A percentile compares a stretch with the other conserved stretches of the same genome.
Evolutionary conservation across 2,797 vertebrate species (phyloP).

Genomic region (Oreochromis grahami): DNA sequence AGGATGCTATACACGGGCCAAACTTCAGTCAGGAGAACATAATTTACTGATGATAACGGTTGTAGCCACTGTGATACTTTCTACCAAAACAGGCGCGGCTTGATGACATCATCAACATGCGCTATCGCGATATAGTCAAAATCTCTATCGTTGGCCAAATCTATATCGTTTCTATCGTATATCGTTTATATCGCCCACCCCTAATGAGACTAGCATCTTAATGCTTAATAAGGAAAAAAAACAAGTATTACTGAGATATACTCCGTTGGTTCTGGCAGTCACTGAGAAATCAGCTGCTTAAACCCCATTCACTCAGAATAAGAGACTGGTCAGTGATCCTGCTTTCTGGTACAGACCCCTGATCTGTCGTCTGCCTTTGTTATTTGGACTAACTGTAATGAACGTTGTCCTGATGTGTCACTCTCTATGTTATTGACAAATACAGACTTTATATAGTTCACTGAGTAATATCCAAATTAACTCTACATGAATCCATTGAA

Average conservation of each 20-base stretch:
- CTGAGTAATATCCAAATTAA: neutral
- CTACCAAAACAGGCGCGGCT: too few relatives aligned
- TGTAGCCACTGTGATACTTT: too few relatives aligned
- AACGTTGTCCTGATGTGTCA: neutral
- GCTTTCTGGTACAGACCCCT: neutral
- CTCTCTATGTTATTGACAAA: neutral
- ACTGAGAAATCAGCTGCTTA: neutral
- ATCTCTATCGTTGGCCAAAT: too few relatives aligned
- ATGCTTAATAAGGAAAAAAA: neutral
- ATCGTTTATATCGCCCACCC: too few relatives aligned
- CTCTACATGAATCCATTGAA: neutral
- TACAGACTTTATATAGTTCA: neutral
- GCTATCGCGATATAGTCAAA: too few relatives aligned
- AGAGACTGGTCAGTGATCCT: neutral
- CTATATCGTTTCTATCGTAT: too few relatives aligned
- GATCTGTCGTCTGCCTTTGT: neutral
- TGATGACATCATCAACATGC: too few relatives aligned
- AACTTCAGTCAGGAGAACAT: too few relatives aligned
- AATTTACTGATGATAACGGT: too few relatives aligned
- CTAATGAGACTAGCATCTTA: neutral
- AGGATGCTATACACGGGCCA: too few relatives aligned
- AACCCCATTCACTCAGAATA: neutral
- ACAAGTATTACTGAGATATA: neutral
- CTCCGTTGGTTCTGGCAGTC: neutral
- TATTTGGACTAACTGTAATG: neutral